Conservation (phyloP, 2,113 vertebrate species). For the Charadrius vociferus region DNA sequence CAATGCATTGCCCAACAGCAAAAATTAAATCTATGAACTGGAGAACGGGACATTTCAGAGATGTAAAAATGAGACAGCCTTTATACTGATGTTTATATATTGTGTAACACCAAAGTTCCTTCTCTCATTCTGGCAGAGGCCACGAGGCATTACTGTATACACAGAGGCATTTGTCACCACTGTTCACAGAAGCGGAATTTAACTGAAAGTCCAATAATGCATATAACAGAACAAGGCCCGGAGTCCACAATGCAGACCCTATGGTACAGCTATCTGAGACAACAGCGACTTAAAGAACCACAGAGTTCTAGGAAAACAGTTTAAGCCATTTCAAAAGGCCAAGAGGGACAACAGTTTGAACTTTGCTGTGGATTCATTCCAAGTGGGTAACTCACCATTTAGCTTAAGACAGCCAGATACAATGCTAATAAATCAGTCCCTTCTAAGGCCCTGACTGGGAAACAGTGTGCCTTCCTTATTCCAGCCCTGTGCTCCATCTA, state of each 20-base stretch:
- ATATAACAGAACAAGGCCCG: accelerated
- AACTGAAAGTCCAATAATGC: neutral
- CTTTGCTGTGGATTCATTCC: neutral
- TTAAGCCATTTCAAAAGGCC: neutral
- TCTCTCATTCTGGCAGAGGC: neutral
- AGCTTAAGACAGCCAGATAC: neutral
- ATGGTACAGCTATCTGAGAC: neutral
- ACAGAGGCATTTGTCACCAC: neutral
- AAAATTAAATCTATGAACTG: neutral
- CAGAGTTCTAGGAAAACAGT: neutral
- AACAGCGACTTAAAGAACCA: neutral
- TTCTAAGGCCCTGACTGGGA: neutral
- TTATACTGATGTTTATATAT: neutral
- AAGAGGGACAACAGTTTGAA: neutral
- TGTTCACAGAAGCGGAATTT: accelerated
- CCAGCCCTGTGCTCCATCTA: neutral
- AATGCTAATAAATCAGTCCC: accelerated
- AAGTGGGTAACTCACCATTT: neutral
- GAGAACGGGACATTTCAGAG: neutral
- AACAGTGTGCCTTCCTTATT: neutral
- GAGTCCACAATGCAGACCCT: neutral
- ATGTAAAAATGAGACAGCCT: neutral
- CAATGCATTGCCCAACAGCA: neutral
- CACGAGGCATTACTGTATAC: neutral
- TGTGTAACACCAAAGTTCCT: neutral